A percentile compares a stretch with the other conserved stretches of the same genome.
phyloP scores from a whole-genome alignment of 1,140 invertebrate genomes.

The Saccostrea echinata region DNA sequence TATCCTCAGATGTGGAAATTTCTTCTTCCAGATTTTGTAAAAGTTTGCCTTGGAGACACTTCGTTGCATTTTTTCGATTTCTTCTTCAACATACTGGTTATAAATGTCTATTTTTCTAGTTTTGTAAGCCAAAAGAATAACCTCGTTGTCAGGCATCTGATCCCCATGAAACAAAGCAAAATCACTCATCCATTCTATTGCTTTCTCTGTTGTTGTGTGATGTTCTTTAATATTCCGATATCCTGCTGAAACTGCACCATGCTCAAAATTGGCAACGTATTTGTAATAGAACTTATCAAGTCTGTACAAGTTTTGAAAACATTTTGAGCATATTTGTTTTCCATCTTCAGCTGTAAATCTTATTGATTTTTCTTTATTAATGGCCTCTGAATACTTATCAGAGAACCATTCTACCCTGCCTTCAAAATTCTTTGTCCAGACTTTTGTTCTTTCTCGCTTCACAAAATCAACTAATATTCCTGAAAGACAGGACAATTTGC shows the following conservation, averaged over 20 bases:
- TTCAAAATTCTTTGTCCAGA: slow-evolving; percentile 41
- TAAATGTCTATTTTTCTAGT: slow-evolving; percentile 37
- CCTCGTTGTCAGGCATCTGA: slow-evolving; percentile 32
- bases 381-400: slow-evolving; percentile 31
- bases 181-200: slow-evolving; percentile 3
- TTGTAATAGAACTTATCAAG: slow-evolving; percentile 32
- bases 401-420: slow-evolving; percentile 37
- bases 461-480: slow-evolving; percentile 13
- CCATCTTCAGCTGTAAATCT: background rate
- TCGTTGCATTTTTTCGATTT: background rate
- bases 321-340: background rate
- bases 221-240: background rate
- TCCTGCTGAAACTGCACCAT: background rate
- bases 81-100: slow-evolving; percentile 23
- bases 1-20: slow-evolving; percentile 13
- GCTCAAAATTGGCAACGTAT: slow-evolving; percentile 3
- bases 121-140: slow-evolving; percentile 27
- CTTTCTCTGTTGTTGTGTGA: background rate
- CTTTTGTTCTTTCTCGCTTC: background rate
- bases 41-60: slow-evolving; percentile 6
- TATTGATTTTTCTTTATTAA: slow-evolving; percentile 5
- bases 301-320: slow-evolving; percentile 5
- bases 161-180: background rate
- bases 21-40: slow-evolving; percentile 35
- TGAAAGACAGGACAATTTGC: slow-evolving; percentile 13